Conservation (phyloP, 2,888 invertebrate species). For the Penaeus monodon region DNA sequence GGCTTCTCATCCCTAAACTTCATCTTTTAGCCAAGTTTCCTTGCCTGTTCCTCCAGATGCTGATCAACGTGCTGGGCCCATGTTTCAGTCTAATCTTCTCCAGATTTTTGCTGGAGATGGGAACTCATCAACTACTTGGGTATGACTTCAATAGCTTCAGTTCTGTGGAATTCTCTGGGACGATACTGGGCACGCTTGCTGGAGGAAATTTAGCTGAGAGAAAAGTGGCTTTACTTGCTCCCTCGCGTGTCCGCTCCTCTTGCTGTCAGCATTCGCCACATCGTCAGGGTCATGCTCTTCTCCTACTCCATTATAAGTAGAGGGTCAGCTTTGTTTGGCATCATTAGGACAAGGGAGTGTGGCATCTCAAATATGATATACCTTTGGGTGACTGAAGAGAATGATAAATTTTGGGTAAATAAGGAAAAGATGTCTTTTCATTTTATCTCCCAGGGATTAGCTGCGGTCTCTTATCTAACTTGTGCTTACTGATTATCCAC, state of each 20-base stretch:
- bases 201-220: conserved; percentile 44
- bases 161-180: conserved; percentile 14
- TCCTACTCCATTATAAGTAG: conserved; percentile 24
- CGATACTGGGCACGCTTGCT: conserved; percentile 30
- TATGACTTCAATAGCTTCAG: conserved; percentile 19
- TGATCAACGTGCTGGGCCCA: background rate
- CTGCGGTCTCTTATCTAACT: background rate
- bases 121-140: conserved; percentile 19
- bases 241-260: background rate
- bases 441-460: background rate
- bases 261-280: conserved; percentile 26
- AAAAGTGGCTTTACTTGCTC: conserved; percentile 27
- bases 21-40: background rate
- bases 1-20: background rate
- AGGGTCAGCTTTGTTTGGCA: background rate
- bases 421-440: background rate
- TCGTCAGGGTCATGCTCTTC: conserved; percentile 14
- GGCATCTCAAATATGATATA: too few species aligned
- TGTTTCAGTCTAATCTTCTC: conserved; percentile 8
- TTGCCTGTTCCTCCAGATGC: background rate
- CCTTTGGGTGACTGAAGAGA: too few species aligned
- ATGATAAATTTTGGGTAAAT: background rate
- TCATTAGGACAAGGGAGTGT: too few species aligned
- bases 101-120: background rate
- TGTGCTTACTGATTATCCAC: conserved; percentile 22